Evolutionary conservation across 1,140 invertebrate genomes (phyloP).

Genomic region (Sitophilus oryzae): DNA sequence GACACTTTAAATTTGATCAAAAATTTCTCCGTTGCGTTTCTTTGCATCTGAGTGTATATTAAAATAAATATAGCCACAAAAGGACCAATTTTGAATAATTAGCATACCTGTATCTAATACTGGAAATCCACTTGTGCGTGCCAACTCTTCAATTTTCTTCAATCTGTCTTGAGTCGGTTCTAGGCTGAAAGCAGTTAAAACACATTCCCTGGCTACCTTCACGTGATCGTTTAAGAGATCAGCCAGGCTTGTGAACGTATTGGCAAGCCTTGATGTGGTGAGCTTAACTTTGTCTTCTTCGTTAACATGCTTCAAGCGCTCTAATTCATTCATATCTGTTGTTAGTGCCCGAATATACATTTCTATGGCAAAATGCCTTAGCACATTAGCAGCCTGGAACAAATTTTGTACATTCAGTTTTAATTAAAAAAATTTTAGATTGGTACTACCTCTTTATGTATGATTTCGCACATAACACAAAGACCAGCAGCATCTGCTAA

Average conservation of each 20-base stretch:
- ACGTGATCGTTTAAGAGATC: slow-evolving; percentile 52
- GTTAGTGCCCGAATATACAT: slow-evolving; percentile 67
- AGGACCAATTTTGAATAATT: no score
- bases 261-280: slow-evolving; percentile 50
- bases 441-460: slow-evolving; percentile 39
- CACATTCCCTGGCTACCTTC: slow-evolving; percentile 55
- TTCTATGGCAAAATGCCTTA: slow-evolving; percentile 63
- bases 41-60: no score
- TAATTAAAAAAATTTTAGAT: no score
- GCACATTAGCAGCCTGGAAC: slow-evolving; percentile 55
- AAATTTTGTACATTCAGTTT: no score
- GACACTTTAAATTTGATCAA: no score
- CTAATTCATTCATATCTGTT: slow-evolving; percentile 69
- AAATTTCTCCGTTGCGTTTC: no score
- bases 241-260: slow-evolving; percentile 53
- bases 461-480: slow-evolving; percentile 37
- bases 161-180: slow-evolving; percentile 52
- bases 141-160: slow-evolving; percentile 49
- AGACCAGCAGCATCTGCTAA: slow-evolving; percentile 37
- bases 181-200: slow-evolving; percentile 60
- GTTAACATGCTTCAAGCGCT: slow-evolving; percentile 55
- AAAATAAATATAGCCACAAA: no score
- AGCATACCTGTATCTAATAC: slow-evolving; percentile 32
- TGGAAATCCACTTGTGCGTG: slow-evolving; percentile 49
- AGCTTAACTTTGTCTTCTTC: slow-evolving; percentile 50